Percentiles rank a stretch among this genome's conserved stretches.
Conservation (phyloP, 2,113 vertebrate species). For the Archocentrus centrarchus region DNA sequence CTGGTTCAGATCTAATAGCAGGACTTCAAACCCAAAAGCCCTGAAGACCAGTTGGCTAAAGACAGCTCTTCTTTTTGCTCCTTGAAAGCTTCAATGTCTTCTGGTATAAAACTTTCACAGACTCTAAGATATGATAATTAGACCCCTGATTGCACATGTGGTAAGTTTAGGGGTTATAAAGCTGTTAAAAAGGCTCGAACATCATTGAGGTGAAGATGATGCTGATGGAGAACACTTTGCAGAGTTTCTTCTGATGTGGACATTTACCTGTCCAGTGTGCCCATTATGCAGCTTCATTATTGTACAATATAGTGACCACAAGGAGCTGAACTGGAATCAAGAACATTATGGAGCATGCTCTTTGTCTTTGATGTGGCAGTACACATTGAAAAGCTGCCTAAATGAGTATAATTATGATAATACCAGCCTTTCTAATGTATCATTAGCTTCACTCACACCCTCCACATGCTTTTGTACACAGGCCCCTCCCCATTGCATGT, state of each 20-base stretch:
- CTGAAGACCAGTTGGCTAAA: not conserved
- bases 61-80: constrained; percentile 5
- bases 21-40: constrained; percentile 32
- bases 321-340: constrained; percentile 50
- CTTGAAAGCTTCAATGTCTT: constrained; percentile 9
- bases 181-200: not conserved
- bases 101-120: not conserved
- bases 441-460: constrained; percentile 70
- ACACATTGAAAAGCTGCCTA: constrained; percentile 61
- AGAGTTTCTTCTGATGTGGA: constrained; percentile 8
- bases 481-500: constrained; percentile 17
- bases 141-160: not conserved
- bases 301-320: constrained; percentile 40
- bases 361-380: constrained; percentile 68
- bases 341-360: constrained; percentile 54
- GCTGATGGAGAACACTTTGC: not conserved
- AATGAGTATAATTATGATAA: constrained; percentile 78
- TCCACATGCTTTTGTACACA: constrained; percentile 49
- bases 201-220: not conserved
- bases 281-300: constrained; percentile 25
- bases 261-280: constrained; percentile 5
- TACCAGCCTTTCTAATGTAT: constrained; percentile 70
- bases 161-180: not conserved
- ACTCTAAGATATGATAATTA: not conserved
- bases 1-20: constrained; percentile 56